Conservation (phyloP, 2,888 invertebrate species). For the Amphipyra berbera region DNA sequence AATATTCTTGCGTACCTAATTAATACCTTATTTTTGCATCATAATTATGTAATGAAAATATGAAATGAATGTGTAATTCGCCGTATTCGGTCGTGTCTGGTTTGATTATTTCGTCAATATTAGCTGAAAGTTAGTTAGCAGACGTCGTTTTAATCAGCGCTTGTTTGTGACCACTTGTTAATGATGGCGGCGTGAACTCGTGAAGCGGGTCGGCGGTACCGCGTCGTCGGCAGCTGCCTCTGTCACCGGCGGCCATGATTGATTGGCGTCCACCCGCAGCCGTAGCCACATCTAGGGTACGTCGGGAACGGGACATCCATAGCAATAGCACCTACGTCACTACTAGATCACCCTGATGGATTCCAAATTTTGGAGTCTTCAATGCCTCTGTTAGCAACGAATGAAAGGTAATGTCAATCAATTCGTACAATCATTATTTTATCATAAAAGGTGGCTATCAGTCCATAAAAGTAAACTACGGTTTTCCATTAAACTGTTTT, state of each 20-base stretch:
- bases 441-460: too few relatives aligned
- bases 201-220: constrained; percentile 34
- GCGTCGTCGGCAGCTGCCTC: constrained; percentile 59
- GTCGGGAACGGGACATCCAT: constrained; percentile 29
- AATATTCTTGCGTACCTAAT: constrained; percentile 1
- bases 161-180: constrained; percentile 57
- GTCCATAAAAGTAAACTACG: too few relatives aligned
- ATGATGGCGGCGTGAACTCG: constrained; percentile 40
- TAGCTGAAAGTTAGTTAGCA: constrained; percentile 33
- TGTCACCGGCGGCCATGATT: constrained; percentile 65
- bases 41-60: too few relatives aligned
- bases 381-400: too few relatives aligned
- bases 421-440: too few relatives aligned
- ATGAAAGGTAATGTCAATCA: too few relatives aligned
- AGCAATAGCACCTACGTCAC: constrained; percentile 32
- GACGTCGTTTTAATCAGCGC: constrained; percentile 55
- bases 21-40: too few relatives aligned
- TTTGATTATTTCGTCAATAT: constrained; percentile 22
- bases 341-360: constrained; percentile 8
- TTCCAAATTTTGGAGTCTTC: background rate
- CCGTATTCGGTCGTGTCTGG: background rate
- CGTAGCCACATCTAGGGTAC: constrained; percentile 45
- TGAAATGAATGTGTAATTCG: too few relatives aligned
- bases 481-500: too few relatives aligned
- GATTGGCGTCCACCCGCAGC: constrained; percentile 64